phyloP scores from a whole-genome alignment of 2,113 vertebrate species.

The Serinus canaria region DNA sequence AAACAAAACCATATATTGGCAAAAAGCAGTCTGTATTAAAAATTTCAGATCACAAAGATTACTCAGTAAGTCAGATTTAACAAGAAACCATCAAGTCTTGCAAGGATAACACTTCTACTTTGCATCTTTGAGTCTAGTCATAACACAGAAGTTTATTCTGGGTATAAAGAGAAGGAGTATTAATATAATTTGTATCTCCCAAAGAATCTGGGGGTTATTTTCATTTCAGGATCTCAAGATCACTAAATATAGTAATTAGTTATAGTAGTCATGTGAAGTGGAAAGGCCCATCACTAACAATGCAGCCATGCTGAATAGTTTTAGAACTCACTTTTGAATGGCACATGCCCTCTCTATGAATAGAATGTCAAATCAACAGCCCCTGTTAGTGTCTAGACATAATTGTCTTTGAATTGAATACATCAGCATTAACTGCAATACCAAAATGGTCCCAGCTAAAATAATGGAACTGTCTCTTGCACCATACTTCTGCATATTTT shows the following conservation, averaged over 20 bases:
- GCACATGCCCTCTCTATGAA: neutral
- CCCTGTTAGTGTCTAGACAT: neutral
- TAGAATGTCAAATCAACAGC: neutral
- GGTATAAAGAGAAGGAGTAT: neutral
- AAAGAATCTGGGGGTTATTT: neutral
- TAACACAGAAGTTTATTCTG: neutral
- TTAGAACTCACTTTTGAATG: constrained; percentile 6
- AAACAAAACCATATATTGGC: neutral
- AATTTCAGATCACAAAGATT: neutral
- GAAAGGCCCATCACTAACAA: neutral
- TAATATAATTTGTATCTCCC: neutral
- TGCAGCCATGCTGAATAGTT: neutral
- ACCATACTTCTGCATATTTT: neutral
- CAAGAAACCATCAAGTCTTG: neutral
- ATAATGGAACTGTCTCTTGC: neutral
- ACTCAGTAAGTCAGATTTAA: neutral
- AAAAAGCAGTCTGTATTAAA: neutral
- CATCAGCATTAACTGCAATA: neutral
- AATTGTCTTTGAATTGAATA: neutral
- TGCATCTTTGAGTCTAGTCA: neutral
- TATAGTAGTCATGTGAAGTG: neutral
- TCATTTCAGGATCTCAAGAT: neutral
- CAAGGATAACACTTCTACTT: neutral
- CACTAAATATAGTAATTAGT: neutral
- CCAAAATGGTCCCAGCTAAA: neutral